These are phyloP conservation scores for Corythaeola cristata DNA, from an alignment of 2,113 vertebrate species.

Conservation along the genomic window DNA sequence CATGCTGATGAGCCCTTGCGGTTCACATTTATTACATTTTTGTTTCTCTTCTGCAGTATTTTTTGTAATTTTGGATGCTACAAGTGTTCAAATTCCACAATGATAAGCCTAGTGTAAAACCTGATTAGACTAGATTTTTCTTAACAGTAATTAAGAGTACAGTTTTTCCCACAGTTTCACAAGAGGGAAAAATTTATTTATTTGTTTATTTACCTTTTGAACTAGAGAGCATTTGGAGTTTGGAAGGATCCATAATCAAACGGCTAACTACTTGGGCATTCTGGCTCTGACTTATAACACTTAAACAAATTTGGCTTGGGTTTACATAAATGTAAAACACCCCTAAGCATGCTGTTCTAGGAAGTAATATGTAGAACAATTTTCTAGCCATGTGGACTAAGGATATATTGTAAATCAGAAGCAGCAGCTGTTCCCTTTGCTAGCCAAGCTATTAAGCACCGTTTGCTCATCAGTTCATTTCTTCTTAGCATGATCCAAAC, in stretches of 20 bases:
- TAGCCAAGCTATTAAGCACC: conserved; percentile 16
- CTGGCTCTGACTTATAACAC: neutral
- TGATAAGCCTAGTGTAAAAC: neutral
- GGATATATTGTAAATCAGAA: neutral
- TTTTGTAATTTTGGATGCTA: neutral
- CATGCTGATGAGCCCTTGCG: neutral
- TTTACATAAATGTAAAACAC: neutral
- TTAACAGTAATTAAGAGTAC: neutral
- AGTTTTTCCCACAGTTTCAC: neutral
- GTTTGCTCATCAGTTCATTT: neutral
- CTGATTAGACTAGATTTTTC: neutral
- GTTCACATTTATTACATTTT: neutral
- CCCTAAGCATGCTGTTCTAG: neutral
- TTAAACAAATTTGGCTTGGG: neutral
- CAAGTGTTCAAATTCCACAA: neutral
- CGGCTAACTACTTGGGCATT: neutral
- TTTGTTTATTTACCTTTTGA: neutral
- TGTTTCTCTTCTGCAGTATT: neutral
- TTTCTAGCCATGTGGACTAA: neutral
- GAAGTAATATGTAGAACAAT: neutral
- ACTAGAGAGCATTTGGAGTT: neutral
- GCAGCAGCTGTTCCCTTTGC: conserved; percentile 29
- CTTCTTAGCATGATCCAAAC: conserved; percentile 31
- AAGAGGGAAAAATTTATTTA: neutral
- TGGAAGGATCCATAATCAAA: neutral